Percentiles rank a stretch among this genome's conserved stretches.
Conservation (phyloP, 2,113 vertebrate genomes). For the Daboia siamensis region DNA sequence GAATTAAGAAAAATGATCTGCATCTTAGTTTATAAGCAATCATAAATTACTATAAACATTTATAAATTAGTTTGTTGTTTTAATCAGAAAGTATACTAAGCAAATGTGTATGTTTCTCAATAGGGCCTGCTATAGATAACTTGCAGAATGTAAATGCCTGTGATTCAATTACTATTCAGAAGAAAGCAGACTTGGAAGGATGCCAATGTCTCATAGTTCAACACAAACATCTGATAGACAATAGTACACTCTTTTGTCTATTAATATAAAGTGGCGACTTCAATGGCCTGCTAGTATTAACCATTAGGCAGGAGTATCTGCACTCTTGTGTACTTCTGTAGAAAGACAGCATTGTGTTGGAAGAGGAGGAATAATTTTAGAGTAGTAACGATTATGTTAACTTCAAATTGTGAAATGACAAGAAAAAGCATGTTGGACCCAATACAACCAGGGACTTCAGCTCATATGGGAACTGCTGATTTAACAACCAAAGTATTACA, state of each 20-base stretch:
- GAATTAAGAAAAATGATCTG: not conserved
- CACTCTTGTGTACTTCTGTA: not conserved
- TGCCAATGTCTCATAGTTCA: not conserved
- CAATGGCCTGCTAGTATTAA: not conserved
- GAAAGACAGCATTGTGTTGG: not conserved
- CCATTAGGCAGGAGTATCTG: not conserved
- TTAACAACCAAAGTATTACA: not conserved
- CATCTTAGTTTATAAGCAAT: not conserved
- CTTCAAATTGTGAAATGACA: not conserved
- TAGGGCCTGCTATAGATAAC: not conserved
- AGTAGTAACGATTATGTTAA: not conserved
- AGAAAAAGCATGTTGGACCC: slow-evolving; percentile 16
- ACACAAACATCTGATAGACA: not conserved
- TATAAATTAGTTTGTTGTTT: not conserved
- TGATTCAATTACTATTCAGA: not conserved
- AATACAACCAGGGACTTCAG: not conserved
- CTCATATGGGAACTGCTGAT: not conserved
- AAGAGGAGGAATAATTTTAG: not conserved
- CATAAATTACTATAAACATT: not conserved
- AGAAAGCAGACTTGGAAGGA: not conserved
- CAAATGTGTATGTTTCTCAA: not conserved
- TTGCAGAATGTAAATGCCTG: not conserved
- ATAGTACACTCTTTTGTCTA: not conserved
- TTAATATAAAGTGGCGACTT: not conserved
- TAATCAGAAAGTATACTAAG: not conserved